phyloP scores from a whole-genome alignment of 1,140 invertebrate species.

The Cyrtorhinus lividipennis region DNA sequence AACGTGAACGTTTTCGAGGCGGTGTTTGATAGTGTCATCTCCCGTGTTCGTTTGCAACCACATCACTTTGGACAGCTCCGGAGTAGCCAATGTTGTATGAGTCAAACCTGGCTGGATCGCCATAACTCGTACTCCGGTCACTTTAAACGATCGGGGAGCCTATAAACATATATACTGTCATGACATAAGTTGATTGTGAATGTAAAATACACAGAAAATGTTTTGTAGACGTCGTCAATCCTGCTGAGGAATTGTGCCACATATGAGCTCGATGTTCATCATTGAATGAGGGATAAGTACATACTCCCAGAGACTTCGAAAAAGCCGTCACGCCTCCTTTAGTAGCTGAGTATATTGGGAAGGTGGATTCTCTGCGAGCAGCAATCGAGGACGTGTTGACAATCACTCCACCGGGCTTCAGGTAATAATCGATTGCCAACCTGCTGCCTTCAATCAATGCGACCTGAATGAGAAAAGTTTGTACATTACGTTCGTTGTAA shows the following conservation, averaged over 20 bases:
- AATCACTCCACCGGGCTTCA: constrained; percentile 37
- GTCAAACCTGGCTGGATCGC: constrained; percentile 38
- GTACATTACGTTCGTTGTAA: too few relatives aligned
- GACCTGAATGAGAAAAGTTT: constrained; percentile 39
- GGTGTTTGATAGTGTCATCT: not conserved
- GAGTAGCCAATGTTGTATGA: constrained; percentile 25
- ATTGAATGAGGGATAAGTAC: too few relatives aligned
- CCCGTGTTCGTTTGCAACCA: not conserved
- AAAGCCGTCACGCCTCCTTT: constrained; percentile 59
- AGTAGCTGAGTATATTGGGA: constrained; percentile 57
- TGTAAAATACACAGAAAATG: too few relatives aligned
- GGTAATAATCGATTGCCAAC: constrained; percentile 47
- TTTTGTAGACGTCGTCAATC: too few relatives aligned
- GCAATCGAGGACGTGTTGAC: constrained; percentile 51
- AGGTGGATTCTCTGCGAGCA: constrained; percentile 46
- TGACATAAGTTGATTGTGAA: too few relatives aligned
- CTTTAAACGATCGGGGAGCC: constrained; percentile 35
- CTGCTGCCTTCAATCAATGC: constrained; percentile 53
- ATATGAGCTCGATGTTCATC: too few relatives aligned
- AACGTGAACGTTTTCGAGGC: too few relatives aligned
- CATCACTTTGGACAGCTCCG: not conserved
- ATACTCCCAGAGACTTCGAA: constrained; percentile 50
- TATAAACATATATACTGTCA: constrained; percentile 22
- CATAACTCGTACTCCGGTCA: constrained; percentile 36
- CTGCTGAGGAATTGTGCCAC: too few relatives aligned